These are phyloP conservation scores for Chelmon rostratus DNA, from an alignment of 2,797 vertebrate genomes.

Conservation along the genomic window DNA sequence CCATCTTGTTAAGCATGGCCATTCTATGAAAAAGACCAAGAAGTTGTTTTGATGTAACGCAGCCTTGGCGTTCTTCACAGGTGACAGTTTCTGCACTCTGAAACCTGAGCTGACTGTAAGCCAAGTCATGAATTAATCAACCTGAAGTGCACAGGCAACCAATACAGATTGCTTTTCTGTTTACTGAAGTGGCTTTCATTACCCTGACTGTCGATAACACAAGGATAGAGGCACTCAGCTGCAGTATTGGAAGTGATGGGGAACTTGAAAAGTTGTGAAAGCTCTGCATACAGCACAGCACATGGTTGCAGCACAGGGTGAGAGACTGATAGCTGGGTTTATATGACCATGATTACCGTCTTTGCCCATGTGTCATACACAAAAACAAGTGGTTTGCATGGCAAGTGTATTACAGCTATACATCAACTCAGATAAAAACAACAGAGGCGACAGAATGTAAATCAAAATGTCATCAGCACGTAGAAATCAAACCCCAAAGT, in stretches of 20 bases:
- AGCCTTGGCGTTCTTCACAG: constrained; percentile 3
- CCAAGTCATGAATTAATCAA: constrained; percentile 67
- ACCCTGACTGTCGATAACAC: constrained; percentile 17
- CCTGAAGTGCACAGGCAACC: constrained; percentile 31
- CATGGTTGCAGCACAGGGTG: not conserved
- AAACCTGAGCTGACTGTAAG: constrained; percentile 33
- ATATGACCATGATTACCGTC: not conserved
- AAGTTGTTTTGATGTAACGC: constrained; percentile 6
- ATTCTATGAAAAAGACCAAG: constrained; percentile 12
- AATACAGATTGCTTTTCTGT: constrained; percentile 40
- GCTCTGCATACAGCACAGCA: not conserved
- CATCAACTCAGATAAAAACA: not conserved
- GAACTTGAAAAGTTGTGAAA: constrained; percentile 20
- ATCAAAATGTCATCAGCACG: not conserved
- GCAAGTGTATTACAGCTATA: not conserved
- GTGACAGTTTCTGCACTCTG: constrained; percentile 10
- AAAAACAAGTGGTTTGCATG: not conserved
- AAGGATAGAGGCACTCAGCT: constrained; percentile 28
- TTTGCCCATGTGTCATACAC: not conserved
- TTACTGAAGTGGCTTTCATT: constrained; percentile 42
- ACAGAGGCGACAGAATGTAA: no score
- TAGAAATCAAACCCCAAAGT: not conserved
- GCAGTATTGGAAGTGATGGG: constrained; percentile 20
- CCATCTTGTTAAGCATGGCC: constrained; percentile 3
- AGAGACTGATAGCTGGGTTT: not conserved